Evolutionary conservation across 2,113 vertebrate genomes (phyloP).

Genomic region (Dasypus novemcinctus): DNA sequence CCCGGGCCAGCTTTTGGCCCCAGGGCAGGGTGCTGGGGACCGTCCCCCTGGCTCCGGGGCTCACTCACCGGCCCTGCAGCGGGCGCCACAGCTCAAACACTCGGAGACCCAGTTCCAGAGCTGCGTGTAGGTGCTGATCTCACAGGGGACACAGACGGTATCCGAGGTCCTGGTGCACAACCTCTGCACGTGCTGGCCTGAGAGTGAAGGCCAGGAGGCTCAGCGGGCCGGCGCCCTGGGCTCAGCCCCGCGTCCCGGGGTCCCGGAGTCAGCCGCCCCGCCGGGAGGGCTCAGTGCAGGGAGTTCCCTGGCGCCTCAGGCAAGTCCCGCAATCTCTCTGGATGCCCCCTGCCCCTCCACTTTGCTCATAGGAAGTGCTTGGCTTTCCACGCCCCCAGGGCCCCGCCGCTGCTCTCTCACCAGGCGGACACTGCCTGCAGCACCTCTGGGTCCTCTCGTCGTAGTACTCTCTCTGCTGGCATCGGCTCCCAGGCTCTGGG

Average conservation of each 20-base stretch:
- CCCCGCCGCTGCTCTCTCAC: constrained; percentile 55
- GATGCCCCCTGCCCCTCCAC: background rate
- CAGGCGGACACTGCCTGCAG: constrained; percentile 80
- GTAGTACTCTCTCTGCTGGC: constrained; percentile 64
- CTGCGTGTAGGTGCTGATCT: constrained; percentile 61
- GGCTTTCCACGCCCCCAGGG: background rate
- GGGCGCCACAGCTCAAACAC: constrained; percentile 78
- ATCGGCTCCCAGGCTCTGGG: background rate
- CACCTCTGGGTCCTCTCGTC: constrained; percentile 59
- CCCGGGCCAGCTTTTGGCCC: background rate
- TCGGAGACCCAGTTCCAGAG: constrained; percentile 72
- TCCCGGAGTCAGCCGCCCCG: background rate
- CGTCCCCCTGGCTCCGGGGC: accelerated
- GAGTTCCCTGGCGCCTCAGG: background rate
- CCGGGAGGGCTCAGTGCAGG: background rate
- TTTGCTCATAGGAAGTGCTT: no score
- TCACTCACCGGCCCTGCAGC: constrained; percentile 70
- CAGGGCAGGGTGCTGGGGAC: background rate
- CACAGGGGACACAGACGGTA: constrained; percentile 73
- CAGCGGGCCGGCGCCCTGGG: background rate
- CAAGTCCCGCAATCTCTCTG: background rate
- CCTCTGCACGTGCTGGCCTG: constrained; percentile 50
- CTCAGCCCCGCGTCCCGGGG: background rate
- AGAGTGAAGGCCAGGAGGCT: background rate
- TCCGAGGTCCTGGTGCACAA: constrained; percentile 64